Conservation (phyloP, 2,797 vertebrate species). For the Crax fasciolata region DNA sequence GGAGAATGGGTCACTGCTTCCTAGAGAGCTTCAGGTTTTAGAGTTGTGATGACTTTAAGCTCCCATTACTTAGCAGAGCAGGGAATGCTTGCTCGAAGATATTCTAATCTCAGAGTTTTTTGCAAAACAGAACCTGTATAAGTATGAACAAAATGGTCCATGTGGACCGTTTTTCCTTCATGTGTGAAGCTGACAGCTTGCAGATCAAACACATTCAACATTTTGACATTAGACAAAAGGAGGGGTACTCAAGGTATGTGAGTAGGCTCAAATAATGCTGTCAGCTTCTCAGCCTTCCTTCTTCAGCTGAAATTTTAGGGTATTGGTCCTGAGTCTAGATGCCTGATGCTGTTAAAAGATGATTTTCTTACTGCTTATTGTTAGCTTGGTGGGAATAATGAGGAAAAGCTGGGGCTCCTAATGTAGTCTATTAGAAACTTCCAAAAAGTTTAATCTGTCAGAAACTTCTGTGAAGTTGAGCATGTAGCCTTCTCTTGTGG, state of each 20-base stretch:
- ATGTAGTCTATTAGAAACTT: neutral
- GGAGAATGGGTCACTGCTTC: neutral
- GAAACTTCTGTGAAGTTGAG: neutral
- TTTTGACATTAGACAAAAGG: neutral
- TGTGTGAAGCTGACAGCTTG: neutral
- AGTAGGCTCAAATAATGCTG: neutral
- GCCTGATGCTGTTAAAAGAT: neutral
- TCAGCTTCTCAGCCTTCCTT: neutral
- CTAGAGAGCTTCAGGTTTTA: neutral
- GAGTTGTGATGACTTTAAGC: neutral
- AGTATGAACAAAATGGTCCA: neutral
- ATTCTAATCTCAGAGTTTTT: neutral
- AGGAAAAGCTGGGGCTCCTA: neutral
- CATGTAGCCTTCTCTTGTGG: neutral
- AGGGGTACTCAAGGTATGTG: neutral
- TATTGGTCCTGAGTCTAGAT: neutral
- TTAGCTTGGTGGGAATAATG: neutral
- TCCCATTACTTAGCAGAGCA: neutral
- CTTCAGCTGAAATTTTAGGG: neutral
- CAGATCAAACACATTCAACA: neutral
- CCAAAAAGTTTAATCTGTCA: neutral
- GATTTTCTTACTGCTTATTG: neutral
- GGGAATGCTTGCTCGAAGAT: neutral
- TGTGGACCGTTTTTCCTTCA: neutral
- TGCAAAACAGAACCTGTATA: neutral